Base-by-base conservation (phyloP, 2,113 vertebrate species). In the Cheilinus undulatus region DNA sequence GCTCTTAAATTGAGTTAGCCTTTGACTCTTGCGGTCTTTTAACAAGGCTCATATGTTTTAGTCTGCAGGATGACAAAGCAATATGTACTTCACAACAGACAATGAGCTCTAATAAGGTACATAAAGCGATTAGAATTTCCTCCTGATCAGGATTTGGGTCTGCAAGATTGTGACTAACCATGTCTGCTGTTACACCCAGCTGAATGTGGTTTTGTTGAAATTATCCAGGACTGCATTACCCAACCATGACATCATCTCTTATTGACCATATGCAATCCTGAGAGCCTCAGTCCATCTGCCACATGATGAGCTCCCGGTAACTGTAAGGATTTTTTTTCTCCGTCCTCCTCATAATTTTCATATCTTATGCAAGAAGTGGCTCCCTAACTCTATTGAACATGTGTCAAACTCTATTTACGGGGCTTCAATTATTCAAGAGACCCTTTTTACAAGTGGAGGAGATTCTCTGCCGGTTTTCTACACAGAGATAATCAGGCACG, bases 401-500 rank as follows among this genome's bases (percentile, higher is more conserved):
- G 73, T 84, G 76, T 83, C 83, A 71, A 76, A 73, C 49, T 75
- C 27, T 78, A 76, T 89, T 86, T 76, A 75, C 74, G 76, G 70
- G 24, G 64, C 45, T 71, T 92, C 30, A 90, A 92, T 91, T 84
- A 91, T 91, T 91, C 77, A 91, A 45, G 53, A 66, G 49, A 43
- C 52, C 48, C 65, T 53, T 84, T 83, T 10, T 67, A 77, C 34
- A 81, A 53, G 43, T 1, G 7, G 30, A 71, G 58, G 76, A 71
- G 72, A 72, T 42, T 61, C 50, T 69, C n/a, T 36, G 23, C 28
- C 1, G 0, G 34, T 61, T 69, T 22, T 27, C 26, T 52, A 83
- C 30, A 36, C 50, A 27, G 51, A 13, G 27, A 34, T 51, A 69
- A 52, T 69, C 17, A 7, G 8, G 48, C 58, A 76, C 19, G 2